Evolutionary conservation across 2,797 vertebrate species (phyloP), one percentile per base, ranked within the genome.

Genomic region (Sebastes melanostomus): DNA sequence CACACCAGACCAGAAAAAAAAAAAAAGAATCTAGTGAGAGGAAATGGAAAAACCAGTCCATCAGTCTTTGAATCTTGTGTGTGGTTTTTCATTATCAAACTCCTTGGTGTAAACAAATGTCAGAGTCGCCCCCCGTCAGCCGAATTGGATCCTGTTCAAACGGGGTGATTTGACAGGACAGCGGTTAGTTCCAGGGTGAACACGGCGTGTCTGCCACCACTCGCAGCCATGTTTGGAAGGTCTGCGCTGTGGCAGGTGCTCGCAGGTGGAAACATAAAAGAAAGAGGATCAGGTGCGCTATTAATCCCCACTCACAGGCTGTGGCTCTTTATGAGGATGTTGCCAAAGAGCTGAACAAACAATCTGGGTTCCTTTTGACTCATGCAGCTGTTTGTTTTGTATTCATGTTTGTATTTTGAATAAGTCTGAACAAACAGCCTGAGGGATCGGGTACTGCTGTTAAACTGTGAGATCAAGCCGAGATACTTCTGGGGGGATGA

Each of bases 41-140:
- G 81, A 90, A 90, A 86, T 88, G 70, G 84, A 78, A 84, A 86
- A 86, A 84, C 11, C 78, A 58, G 58, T 66, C 81, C 3, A 50
- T 72, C 30, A 36, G 25, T 11, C 70, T 82, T 46, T 62, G 54
- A 6, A 68, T 61, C 12, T 46, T 2, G 25, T 32, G 56, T 27
- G 66, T 52, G 27, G 2, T 61, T 83, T 72, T 63, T 83, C 42
- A 70, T 83, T 65, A 87, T 80, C 59, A 2, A 2, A 60, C 27
- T 50, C 76, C 63, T 11, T 6, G 34, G 56, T 63, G 80, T 78
- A 80, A 87, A 83, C 75, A 75, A 77, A 79, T 63, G 72, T 87
- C 67, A 22, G 36, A 61, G 62, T 16, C 3, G 62, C 30, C 54
- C 27, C n/a, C 27, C 7, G 72, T 77, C 79, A 25, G 66, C 72